These are phyloP conservation scores for Apostichopus californicus DNA, from an alignment of 35 echinoderm and acorn worm species.

Conservation along the genomic window DNA sequence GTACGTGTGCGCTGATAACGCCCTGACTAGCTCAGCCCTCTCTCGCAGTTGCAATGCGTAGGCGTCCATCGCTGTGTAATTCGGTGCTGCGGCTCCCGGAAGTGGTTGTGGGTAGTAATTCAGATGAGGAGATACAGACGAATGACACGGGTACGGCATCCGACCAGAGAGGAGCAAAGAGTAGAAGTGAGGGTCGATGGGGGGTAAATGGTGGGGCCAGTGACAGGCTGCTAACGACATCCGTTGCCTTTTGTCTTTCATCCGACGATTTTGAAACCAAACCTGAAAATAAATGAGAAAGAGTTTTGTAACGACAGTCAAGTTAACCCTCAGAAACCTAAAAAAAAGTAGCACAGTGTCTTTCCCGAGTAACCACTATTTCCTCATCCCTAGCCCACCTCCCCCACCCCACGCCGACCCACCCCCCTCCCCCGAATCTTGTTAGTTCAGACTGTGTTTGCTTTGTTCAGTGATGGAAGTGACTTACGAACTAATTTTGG, in stretches of 20 bases:
- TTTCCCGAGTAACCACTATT: too few species aligned
- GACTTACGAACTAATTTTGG: too few species aligned
- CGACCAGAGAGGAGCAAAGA: constrained; percentile 87
- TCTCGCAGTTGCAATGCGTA: constrained; percentile 92
- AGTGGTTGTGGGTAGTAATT: constrained; percentile 87
- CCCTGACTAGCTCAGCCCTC: constrained; percentile 74
- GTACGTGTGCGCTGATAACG: constrained; percentile 54
- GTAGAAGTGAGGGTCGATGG: constrained; percentile 90
- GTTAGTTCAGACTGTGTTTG: too few species aligned
- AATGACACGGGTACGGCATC: constrained; percentile 76
- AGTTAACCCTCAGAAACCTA: too few species aligned
- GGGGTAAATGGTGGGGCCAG: constrained; percentile 85
- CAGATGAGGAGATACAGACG: constrained; percentile 64
- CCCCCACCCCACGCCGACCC: neutral
- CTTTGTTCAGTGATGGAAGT: too few species aligned
- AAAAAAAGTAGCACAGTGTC: too few species aligned
- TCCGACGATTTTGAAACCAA: constrained; percentile 98
- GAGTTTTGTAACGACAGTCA: neutral
- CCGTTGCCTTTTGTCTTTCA: constrained; percentile 96
- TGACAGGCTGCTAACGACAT: constrained; percentile 92
- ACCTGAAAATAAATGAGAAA: constrained; percentile 68
- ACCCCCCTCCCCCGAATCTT: neutral
- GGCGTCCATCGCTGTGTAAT: constrained; percentile 50
- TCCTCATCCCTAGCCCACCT: too few species aligned
- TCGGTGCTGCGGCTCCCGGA: constrained; percentile 53